Conservation (phyloP, 30 jellyfish, hydroid and myxozoan species). For the Turritopsis rubra region DNA sequence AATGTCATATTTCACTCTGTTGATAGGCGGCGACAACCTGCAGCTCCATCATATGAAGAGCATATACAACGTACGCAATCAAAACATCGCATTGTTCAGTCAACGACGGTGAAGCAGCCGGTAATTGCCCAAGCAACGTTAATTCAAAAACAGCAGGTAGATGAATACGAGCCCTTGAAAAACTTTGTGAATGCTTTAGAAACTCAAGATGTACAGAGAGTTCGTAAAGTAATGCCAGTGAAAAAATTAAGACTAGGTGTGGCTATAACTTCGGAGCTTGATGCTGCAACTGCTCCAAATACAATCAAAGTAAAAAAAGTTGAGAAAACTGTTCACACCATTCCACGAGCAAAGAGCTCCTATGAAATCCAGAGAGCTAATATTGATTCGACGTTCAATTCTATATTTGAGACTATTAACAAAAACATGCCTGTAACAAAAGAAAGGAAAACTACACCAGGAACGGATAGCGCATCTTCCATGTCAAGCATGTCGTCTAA, state of each 20-base stretch:
- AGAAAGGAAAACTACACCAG: not conserved
- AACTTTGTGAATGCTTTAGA: not conserved
- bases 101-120: conserved; percentile 15
- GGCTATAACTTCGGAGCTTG: not conserved
- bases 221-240: not conserved
- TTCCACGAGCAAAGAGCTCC: not conserved
- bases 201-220: not conserved
- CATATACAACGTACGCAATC: conserved; percentile 68
- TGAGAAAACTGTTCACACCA: not conserved
- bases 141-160: conserved; percentile 20
- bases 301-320: not conserved
- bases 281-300: not conserved
- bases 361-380: not conserved
- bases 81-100: conserved; percentile 36
- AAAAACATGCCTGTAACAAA: not conserved
- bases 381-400: not conserved
- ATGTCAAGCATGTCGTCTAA: conserved; percentile 1
- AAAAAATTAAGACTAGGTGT: not conserved
- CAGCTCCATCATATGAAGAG: conserved; percentile 82
- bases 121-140: conserved; percentile 7
- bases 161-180: conserved; percentile 5
- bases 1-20: conserved; percentile 36
- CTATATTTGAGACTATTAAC: not conserved
- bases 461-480: not conserved
- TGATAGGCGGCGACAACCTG: conserved; percentile 74